phyloP scores from a whole-genome alignment of 2,888 invertebrate species.

The Sinohyriopsis cumingii region DNA sequence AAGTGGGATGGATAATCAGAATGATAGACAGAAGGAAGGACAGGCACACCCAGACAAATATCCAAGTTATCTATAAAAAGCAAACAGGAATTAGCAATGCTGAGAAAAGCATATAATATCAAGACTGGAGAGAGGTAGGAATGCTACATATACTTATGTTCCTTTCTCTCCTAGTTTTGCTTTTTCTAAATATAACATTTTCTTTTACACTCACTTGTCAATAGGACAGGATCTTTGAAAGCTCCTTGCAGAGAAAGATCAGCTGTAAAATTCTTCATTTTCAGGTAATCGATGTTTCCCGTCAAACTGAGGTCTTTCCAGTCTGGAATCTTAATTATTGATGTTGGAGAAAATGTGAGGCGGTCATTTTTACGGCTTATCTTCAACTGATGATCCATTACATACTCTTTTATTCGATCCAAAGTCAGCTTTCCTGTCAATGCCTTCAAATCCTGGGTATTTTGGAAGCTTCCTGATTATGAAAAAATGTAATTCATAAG shows the following conservation, averaged over 20 bases:
- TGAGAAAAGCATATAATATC: neutral
- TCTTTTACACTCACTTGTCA: constrained; percentile 26
- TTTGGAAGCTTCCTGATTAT: constrained; percentile 38
- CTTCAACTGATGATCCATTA: constrained; percentile 50
- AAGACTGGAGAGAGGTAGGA: too few relatives aligned
- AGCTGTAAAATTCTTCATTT: constrained; percentile 29
- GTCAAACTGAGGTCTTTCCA: constrained; percentile 41
- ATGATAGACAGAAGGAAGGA: neutral
- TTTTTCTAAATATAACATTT: too few relatives aligned
- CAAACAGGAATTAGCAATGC: neutral
- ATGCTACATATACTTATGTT: too few relatives aligned
- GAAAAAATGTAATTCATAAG: neutral
- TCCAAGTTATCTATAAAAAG: too few relatives aligned
- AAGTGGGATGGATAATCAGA: too few relatives aligned
- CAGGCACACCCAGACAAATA: constrained; percentile 1
- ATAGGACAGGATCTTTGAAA: constrained; percentile 26
- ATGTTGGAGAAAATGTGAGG: constrained; percentile 45
- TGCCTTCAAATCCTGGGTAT: constrained; percentile 41
- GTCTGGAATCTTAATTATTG: constrained; percentile 48
- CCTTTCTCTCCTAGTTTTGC: too few relatives aligned
- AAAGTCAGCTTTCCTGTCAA: constrained; percentile 44
- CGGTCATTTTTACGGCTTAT: constrained; percentile 33
- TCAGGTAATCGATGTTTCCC: constrained; percentile 33
- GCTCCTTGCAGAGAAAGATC: constrained; percentile 32
- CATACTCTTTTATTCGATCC: constrained; percentile 50